phyloP scores from a whole-genome alignment of 2,888 invertebrate genomes.

The Lasioglossum morio region DNA sequence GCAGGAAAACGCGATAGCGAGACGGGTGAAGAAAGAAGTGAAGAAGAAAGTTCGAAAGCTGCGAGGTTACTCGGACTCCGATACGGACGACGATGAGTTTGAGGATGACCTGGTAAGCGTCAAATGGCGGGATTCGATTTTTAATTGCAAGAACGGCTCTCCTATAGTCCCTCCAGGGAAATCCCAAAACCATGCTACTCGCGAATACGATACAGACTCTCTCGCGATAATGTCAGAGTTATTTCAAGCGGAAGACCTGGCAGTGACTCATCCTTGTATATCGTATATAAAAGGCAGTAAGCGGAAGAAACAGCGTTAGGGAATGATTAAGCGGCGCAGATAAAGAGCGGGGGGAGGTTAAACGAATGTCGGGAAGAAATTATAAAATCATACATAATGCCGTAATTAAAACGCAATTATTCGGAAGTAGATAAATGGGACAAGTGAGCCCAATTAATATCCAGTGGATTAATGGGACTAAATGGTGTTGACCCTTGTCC shows the following conservation, averaged over 20 bases:
- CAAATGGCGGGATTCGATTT: constrained; percentile 25
- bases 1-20: constrained; percentile 88
- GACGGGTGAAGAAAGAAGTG: constrained; percentile 86
- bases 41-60: constrained; percentile 84
- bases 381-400: background rate
- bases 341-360: background rate
- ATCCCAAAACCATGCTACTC: background rate
- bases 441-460: background rate
- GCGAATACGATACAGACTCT: background rate
- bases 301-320: background rate
- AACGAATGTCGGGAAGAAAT: background rate
- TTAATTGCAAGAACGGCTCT: background rate
- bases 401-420: background rate
- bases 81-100: constrained; percentile 88
- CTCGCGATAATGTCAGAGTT: background rate
- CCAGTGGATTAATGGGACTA: background rate
- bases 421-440: background rate
- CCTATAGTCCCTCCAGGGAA: background rate
- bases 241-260: constrained; percentile 3
- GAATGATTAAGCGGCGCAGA: background rate
- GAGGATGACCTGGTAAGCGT: constrained; percentile 90
- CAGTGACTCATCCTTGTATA: constrained; percentile 9
- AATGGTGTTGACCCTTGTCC: background rate
- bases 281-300: background rate
- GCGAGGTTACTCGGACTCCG: constrained; percentile 84